Base-by-base conservation (phyloP, 2,888 invertebrate species). In the Escarpia spicata region DNA sequence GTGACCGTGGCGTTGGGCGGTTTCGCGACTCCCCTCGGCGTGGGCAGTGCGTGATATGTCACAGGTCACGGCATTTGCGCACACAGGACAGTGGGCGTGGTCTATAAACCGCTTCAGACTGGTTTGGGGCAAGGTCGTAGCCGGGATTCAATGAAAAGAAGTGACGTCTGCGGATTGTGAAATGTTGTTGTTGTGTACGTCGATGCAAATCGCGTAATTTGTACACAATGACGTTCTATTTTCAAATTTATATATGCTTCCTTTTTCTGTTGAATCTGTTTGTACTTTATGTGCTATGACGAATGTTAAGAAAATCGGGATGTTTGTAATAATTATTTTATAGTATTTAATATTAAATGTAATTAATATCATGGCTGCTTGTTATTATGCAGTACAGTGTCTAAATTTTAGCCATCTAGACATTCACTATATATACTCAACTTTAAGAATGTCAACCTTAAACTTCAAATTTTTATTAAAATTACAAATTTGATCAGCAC, bases 51-150 rank as follows among this genome's bases (percentile, higher is more conserved):
- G 75, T 75, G 75, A 75, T 75, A 75, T 75, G 75, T 75, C 75
- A 75, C 75, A 75, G 75, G 75, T 75, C 75, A 75, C 75, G 26
- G 75, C 75, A 26, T 75, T 75, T 75, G 75, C 75, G 75, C 75
- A 75, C 26, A n/a, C 6, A 2, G n/a, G 2, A 75, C n/a, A 75
- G 26, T 75, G 75, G 75, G 75, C 75, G 75, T 19, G 75, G 75
- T 75, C 75, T 26, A 52, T 52, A 75, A 75, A 75, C 75, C 75
- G 75, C 75, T 75, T 75, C 75, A 75, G 75, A 75, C 75, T 75
- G 75, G 26, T 75, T 75, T 75, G n/a, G 26, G 15, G 19, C 19
- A 75, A 26, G 75, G 75, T 75, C 26, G 75, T 2, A 19, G 75
- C n/a, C n/a, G 26, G 6, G 26, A 75, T 26, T 75, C 19, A 75